A percentile compares a stretch with the other conserved stretches of the same genome.
Evolutionary conservation across 2,797 vertebrate species (phyloP).

Genomic region (Enteromius treurensis): DNA sequence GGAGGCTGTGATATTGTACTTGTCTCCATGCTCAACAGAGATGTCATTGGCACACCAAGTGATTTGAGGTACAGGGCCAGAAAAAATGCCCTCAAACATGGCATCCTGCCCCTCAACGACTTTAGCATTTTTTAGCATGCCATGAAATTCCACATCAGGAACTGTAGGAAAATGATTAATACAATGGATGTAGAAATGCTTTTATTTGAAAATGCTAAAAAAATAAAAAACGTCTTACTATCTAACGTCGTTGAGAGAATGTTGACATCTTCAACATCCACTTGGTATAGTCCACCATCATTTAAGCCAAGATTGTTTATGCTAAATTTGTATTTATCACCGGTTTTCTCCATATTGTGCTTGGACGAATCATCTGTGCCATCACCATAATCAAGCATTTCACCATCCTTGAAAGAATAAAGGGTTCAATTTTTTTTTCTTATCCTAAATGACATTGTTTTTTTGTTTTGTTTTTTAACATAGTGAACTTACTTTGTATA

Average conservation of each 20-base stretch:
- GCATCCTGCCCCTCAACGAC: slow-evolving; percentile 76
- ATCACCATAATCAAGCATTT: slow-evolving; percentile 64
- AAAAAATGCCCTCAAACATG: slow-evolving; percentile 81
- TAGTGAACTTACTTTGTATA: slow-evolving; percentile 84
- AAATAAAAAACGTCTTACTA: slow-evolving; percentile 67
- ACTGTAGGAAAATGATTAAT: slow-evolving; percentile 63
- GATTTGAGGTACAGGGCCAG: slow-evolving; percentile 75
- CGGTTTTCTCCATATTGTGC: slow-evolving; percentile 74
- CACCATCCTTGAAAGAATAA: slow-evolving; percentile 69
- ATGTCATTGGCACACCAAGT: slow-evolving; percentile 79
- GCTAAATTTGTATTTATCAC: slow-evolving; percentile 80
- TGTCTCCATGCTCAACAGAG: slow-evolving; percentile 74
- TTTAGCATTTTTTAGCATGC: slow-evolving; percentile 71
- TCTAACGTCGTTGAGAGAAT: slow-evolving; percentile 83
- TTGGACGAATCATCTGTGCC: slow-evolving; percentile 73
- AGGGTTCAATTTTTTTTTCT: not conserved
- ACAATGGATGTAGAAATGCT: not conserved
- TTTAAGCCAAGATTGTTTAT: slow-evolving; percentile 80
- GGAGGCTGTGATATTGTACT: slow-evolving; percentile 78
- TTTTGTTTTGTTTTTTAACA: not conserved
- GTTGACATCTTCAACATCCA: slow-evolving; percentile 84
- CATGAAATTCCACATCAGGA: slow-evolving; percentile 72
- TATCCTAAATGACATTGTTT: not conserved
- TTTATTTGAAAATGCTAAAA: not conserved
- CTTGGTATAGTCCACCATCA: slow-evolving; percentile 89